A percentile compares a stretch with the other conserved stretches of the same genome.
phyloP scores from a whole-genome alignment of 2,888 invertebrate genomes.

The Acleris holmiana region DNA sequence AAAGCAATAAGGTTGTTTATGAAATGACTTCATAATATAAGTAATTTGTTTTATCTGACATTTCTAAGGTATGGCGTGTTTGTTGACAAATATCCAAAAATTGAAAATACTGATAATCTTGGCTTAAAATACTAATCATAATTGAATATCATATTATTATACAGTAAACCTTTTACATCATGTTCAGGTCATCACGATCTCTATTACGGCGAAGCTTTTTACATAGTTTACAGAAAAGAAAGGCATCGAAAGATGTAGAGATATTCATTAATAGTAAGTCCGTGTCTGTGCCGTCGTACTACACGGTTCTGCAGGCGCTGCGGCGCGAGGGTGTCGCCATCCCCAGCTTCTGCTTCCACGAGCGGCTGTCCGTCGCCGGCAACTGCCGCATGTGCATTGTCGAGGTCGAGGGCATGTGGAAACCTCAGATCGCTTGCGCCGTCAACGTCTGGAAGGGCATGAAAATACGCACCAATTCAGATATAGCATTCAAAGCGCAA shows the following conservation, averaged over 20 bases:
- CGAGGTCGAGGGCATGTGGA: conserved; percentile 97
- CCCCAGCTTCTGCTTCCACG: conserved; percentile 99
- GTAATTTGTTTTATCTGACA: not conserved
- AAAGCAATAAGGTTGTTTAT: no score
- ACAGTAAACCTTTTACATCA: conserved; percentile 39
- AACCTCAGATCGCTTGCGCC: conserved; percentile 99
- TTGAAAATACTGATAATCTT: not conserved
- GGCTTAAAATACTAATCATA: not conserved
- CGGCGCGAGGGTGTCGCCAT: conserved; percentile 70
- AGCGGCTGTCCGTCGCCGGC: conserved; percentile 97
- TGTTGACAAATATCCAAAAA: not conserved
- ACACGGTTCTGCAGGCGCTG: conserved; percentile 92
- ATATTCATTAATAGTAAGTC: conserved; percentile 97
- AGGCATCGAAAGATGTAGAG: conserved; percentile 71
- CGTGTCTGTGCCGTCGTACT: conserved; percentile 95
- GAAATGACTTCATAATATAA: not conserved
- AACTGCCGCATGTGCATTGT: conserved; percentile 99
- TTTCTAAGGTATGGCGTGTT: no score
- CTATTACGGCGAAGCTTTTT: conserved; percentile 46
- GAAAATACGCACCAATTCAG: conserved; percentile 98
- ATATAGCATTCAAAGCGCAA: conserved; percentile 87
- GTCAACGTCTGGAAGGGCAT: conserved; percentile 99
- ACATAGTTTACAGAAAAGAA: conserved; percentile 44
- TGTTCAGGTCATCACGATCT: conserved; percentile 53
- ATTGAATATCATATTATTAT: not conserved